A percentile compares a stretch with the other conserved stretches of the same genome.
phyloP scores from a whole-genome alignment of 2,113 vertebrate species.

The Bostrychus sinensis region DNA sequence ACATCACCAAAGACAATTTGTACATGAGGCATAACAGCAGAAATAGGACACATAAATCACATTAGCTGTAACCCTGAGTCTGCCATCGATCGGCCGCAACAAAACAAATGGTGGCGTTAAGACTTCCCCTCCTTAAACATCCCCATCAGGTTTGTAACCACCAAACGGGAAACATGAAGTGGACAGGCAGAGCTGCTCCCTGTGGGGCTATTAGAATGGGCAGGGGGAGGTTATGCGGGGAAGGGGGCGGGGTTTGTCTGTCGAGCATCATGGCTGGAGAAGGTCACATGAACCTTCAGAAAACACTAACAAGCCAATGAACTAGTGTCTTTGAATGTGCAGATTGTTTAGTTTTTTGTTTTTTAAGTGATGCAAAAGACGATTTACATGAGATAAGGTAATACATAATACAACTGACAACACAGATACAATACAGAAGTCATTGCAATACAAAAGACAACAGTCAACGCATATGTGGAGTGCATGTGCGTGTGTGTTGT shows the following conservation, averaged over 20 bases:
- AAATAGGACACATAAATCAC: conserved; percentile 83
- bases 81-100: conserved; percentile 77
- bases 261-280: too few species aligned
- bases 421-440: too few species aligned
- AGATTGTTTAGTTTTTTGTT: too few species aligned
- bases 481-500: too few species aligned
- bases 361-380: too few species aligned
- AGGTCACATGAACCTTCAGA: too few species aligned
- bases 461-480: too few species aligned
- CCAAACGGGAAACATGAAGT: conserved; percentile 53
- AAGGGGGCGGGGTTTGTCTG: neutral
- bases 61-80: conserved; percentile 76
- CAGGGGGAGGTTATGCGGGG: neutral
- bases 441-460: too few species aligned
- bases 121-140: conserved; percentile 71
- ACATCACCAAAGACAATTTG: conserved; percentile 81
- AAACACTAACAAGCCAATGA: too few species aligned
- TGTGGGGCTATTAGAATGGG: conserved; percentile 37
- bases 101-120: conserved; percentile 78
- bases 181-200: conserved; percentile 46
- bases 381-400: too few species aligned
- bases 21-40: conserved; percentile 80
- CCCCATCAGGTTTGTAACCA: conserved; percentile 64
- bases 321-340: too few species aligned
- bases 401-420: too few species aligned